Percentiles rank a stretch among this genome's conserved stretches.
Conservation (phyloP, 2,797 vertebrate genomes). For the Myiotriccus ornatus region DNA sequence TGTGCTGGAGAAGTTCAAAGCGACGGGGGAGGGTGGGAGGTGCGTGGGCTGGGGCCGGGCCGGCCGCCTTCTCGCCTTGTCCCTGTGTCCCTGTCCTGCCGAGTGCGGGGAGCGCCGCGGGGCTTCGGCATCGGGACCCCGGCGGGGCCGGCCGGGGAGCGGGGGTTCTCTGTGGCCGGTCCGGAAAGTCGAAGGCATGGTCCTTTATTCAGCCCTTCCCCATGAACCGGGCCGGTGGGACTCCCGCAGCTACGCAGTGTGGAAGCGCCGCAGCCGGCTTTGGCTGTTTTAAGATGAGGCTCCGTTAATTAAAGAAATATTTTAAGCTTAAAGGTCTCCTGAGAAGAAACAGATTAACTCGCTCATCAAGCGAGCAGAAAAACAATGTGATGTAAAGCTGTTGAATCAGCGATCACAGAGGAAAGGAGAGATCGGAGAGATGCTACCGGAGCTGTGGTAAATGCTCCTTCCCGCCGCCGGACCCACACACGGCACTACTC, state of each 20-base stretch:
- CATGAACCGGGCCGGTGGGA: not conserved
- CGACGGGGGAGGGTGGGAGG: not conserved
- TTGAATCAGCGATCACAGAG: not conserved
- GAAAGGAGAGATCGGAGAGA: not conserved
- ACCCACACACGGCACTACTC: accelerated
- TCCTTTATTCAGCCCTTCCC: not conserved
- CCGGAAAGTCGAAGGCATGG: not conserved
- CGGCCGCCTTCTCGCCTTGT: not conserved
- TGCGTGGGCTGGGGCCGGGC: not conserved
- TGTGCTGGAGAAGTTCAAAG: not conserved
- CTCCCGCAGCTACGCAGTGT: not conserved
- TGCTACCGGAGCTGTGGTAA: not conserved
- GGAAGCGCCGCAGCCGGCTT: not conserved
- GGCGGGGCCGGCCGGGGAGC: accelerated
- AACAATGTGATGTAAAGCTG: not conserved
- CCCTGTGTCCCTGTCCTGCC: not conserved
- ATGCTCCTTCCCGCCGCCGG: not conserved
- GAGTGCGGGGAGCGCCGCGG: not conserved
- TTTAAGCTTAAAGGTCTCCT: constrained; percentile 40
- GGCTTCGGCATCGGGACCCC: not conserved
- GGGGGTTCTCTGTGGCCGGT: not conserved
- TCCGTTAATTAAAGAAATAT: constrained; percentile 27
- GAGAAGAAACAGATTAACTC: constrained; percentile 33
- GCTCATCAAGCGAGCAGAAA: not conserved
- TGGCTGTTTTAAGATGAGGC: not conserved